Percentiles rank a stretch among this genome's conserved stretches.
These are phyloP conservation scores for Calephelis virginiensis DNA, from an alignment of 1,140 invertebrate species.

Conservation along the genomic window DNA sequence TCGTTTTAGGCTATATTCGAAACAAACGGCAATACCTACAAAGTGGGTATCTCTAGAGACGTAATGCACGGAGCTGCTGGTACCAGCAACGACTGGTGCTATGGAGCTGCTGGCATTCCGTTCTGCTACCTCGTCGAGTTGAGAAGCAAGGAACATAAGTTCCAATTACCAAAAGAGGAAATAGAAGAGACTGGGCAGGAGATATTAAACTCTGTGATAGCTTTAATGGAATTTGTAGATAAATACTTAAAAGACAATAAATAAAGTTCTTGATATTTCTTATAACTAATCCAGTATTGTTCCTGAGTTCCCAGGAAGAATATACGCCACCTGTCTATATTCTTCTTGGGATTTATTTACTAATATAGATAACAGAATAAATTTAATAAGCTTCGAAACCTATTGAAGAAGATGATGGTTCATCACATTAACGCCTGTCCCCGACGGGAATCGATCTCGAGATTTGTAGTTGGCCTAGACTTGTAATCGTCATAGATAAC, in stretches of 20 bases:
- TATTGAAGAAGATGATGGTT: too few species aligned
- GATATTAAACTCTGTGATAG: conserved; percentile 81
- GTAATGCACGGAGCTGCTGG: conserved; percentile 80
- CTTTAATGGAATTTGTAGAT: conserved; percentile 78
- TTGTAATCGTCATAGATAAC: too few species aligned
- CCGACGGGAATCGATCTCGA: too few species aligned
- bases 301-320: too few species aligned
- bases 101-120: conserved; percentile 80
- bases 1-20: conserved; percentile 64
- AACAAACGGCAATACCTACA: conserved; percentile 59
- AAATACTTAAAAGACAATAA: conserved; percentile 22
- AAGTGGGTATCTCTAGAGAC: conserved; percentile 66
- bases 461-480: too few species aligned
- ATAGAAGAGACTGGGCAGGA: conserved; percentile 83
- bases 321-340: too few species aligned
- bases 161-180: conserved; percentile 83
- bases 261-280: conserved; percentile 2
- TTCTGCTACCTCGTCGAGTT: conserved; percentile 86
- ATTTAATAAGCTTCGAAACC: too few species aligned
- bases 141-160: conserved; percentile 81
- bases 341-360: too few species aligned
- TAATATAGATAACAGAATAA: too few species aligned
- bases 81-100: conserved; percentile 84
- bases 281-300: too few species aligned
- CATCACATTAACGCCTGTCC: too few species aligned